These are phyloP conservation scores for Pollenia angustigena DNA, from an alignment of 2,888 invertebrate genomes.

Conservation along the genomic window DNA sequence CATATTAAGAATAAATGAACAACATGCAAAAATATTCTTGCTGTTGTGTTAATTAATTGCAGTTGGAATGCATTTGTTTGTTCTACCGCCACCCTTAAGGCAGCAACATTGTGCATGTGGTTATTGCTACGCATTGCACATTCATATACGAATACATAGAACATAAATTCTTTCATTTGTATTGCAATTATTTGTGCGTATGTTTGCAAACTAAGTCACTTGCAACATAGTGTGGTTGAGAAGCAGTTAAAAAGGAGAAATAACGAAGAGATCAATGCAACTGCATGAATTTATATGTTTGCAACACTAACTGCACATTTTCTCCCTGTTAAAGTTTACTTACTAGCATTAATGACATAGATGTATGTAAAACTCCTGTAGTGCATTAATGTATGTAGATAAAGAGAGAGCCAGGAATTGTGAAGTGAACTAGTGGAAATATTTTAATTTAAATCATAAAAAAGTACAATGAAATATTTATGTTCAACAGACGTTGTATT, in stretches of 20 bases:
- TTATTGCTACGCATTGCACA: slow-evolving; percentile 38
- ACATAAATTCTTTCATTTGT: not conserved
- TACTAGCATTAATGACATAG: slow-evolving; percentile 37
- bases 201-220: slow-evolving; percentile 25
- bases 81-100: too few relatives aligned
- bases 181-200: not conserved
- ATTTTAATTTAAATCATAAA: slow-evolving; percentile 40
- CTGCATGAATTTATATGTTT: not conserved
- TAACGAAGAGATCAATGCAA: not conserved
- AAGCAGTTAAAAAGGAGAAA: not conserved
- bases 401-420: not conserved
- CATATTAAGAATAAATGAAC: slow-evolving; percentile 31
- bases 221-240: slow-evolving; percentile 50
- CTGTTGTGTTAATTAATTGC: slow-evolving; percentile 61
- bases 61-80: slow-evolving; percentile 65
- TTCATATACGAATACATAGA: not conserved
- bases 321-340: slow-evolving; percentile 50
- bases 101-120: slow-evolving; percentile 52
- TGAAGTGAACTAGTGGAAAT: slow-evolving; percentile 16
- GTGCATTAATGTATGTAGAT: not conserved
- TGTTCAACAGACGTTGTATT: slow-evolving; percentile 6
- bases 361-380: not conserved
- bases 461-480: slow-evolving; percentile 23
- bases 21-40: slow-evolving; percentile 24
- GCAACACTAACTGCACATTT: slow-evolving; percentile 60